These are phyloP conservation scores for Oceanodroma tethys DNA, from an alignment of 2,113 vertebrate genomes.

Conservation along the genomic window DNA sequence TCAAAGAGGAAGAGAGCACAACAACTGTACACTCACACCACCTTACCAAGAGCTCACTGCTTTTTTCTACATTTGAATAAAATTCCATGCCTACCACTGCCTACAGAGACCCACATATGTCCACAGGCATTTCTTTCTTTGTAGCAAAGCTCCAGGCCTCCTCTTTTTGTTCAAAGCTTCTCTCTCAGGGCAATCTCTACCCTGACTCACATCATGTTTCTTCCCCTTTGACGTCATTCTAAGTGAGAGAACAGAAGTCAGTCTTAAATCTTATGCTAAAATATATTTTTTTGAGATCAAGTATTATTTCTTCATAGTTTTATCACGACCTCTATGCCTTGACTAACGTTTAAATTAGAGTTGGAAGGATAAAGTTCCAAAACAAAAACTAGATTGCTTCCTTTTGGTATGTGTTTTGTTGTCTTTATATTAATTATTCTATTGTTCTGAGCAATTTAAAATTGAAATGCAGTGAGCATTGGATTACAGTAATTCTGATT, in stretches of 20 bases:
- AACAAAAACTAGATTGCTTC: background rate
- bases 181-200: background rate
- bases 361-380: background rate
- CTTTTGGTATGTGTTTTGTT: background rate
- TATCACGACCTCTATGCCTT: background rate
- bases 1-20: background rate
- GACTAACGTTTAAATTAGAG: background rate
- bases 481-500: background rate
- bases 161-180: constrained; percentile 13
- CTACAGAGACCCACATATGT: background rate
- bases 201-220: background rate
- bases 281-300: background rate
- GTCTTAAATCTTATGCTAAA: background rate
- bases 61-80: constrained; percentile 17
- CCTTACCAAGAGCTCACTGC: background rate
- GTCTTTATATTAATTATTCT: background rate
- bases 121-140: background rate
- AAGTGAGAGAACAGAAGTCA: background rate
- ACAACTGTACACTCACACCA: background rate
- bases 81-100: background rate
- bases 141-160: background rate
- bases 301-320: background rate
- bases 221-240: background rate
- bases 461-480: background rate
- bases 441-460: background rate